Base-by-base conservation (phyloP, 2,797 vertebrate genomes). In the Malurus splendens region DNA sequence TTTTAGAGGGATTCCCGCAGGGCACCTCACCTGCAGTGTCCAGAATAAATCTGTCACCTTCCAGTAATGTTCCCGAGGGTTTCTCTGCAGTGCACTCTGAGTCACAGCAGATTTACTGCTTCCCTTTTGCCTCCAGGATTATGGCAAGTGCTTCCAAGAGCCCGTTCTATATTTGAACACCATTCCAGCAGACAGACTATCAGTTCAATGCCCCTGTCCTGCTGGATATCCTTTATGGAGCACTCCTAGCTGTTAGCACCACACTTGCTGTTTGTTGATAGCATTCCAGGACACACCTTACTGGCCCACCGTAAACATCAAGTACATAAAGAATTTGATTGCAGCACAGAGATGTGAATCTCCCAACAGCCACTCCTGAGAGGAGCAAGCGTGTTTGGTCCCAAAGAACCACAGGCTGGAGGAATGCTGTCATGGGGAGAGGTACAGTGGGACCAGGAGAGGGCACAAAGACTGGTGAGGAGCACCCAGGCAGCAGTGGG, bases 91-190 rank as follows among this genome's bases (percentile, higher is more conserved):
- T 50, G 14, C 10, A 6, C 30, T 32, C n/a, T 60, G 71, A 84
- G n/a, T 73, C 65, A 89, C 65, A 54, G 33, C 20, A 67, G 32
- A 48, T 71, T 42, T 86, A 56, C 33, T 61, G 48, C 48, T 65
- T 78, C 55, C 44, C 67, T 55, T 92, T 83, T 80, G 61, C 33
- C 42, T 65, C 48, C 48, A 78, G 36, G 62, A 52, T 75, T 38
- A 61, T 2, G 25, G 36, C 23, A 45, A 70, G 20, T 57, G 39
- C 65, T 48, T 68, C 60, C 52, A 41, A 60, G 44, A 85, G 38
- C 36, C 36, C 1, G 1, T 30, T 44, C 51, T 8, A 7, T 22
- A 41, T 50, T 30, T 73, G 41, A 78, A 80, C 74, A n/a, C 33
- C 23, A 30, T 77, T 77, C 24, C n/a, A 79, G 60, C 52, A 78